Percentiles rank a stretch among this genome's conserved stretches.
Conservation (phyloP, 2,113 vertebrate genomes). For the Dipodomys ordii region DNA sequence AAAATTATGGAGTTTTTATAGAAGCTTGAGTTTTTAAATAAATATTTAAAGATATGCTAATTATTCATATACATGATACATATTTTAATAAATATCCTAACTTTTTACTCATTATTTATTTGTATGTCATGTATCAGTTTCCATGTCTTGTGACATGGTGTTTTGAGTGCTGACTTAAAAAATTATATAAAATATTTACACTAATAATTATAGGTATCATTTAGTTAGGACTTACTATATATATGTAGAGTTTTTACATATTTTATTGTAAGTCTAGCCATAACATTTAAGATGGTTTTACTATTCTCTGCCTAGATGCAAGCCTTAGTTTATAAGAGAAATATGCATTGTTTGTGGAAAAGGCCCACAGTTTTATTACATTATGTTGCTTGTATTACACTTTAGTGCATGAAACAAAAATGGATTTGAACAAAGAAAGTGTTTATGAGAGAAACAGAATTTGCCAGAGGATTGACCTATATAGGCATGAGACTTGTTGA, state of each 20-base stretch:
- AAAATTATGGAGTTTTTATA: conserved; percentile 4
- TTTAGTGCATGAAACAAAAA: not conserved
- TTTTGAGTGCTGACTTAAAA: conserved; percentile 62
- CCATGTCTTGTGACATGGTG: conserved; percentile 21
- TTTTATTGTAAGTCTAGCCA: conserved; percentile 38
- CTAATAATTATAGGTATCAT: conserved; percentile 39
- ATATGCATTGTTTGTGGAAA: not conserved
- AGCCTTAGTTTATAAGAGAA: not conserved
- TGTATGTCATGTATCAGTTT: not conserved
- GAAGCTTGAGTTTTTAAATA: conserved; percentile 1
- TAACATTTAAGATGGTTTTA: conserved; percentile 5
- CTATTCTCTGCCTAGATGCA: conserved; percentile 16
- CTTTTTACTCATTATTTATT: conserved; percentile 37
- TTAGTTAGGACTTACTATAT: conserved; percentile 15
- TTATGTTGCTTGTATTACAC: not conserved
- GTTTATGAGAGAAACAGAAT: not conserved
- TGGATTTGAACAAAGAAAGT: not conserved
- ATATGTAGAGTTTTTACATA: not conserved
- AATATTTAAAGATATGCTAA: not conserved
- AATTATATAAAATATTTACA: conserved; percentile 63
- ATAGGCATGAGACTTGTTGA: not conserved
- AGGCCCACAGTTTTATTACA: not conserved
- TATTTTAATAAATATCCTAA: conserved; percentile 42
- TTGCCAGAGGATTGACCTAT: not conserved
- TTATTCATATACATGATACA: not conserved